These are phyloP conservation scores for Myathropa florea DNA, from an alignment of 2,888 invertebrate species.

Conservation along the genomic window DNA sequence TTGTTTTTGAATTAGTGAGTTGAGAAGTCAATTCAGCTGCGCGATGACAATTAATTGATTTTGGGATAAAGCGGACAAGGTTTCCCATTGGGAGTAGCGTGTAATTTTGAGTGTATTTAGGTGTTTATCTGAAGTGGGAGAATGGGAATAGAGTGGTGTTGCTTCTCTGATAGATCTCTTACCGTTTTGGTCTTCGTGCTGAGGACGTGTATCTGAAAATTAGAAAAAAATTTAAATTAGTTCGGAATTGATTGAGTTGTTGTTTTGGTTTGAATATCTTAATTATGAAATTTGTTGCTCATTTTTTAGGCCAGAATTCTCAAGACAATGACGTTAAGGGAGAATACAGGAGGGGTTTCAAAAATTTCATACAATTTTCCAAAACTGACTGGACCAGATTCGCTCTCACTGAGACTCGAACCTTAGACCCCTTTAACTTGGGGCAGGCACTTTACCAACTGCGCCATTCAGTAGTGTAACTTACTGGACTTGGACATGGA, in stretches of 20 bases:
- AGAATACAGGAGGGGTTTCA: too few species aligned
- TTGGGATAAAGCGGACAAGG: not conserved
- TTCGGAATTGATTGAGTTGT: not conserved
- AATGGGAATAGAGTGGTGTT: too few species aligned
- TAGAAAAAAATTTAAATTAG: not conserved
- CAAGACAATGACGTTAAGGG: too few species aligned
- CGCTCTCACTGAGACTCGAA: too few species aligned
- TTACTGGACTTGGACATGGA: too few species aligned
- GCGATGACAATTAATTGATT: conserved; percentile 5
- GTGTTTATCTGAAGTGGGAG: not conserved
- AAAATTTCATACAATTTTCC: too few species aligned
- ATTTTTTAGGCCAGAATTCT: too few species aligned
- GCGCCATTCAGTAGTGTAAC: too few species aligned
- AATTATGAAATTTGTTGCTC: not conserved
- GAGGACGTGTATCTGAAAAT: not conserved
- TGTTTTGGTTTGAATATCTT: not conserved
- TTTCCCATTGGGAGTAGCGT: not conserved
- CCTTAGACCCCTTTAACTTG: too few species aligned
- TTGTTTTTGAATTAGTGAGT: conserved; percentile 7
- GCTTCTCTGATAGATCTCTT: not conserved
- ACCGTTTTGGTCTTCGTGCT: not conserved
- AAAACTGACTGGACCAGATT: too few species aligned
- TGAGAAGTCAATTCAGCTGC: conserved; percentile 9
- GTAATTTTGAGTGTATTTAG: conserved; percentile 3
- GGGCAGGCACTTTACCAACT: too few species aligned